Conservation (phyloP, 2,113 vertebrate species). For the Theristicus caerulescens region DNA sequence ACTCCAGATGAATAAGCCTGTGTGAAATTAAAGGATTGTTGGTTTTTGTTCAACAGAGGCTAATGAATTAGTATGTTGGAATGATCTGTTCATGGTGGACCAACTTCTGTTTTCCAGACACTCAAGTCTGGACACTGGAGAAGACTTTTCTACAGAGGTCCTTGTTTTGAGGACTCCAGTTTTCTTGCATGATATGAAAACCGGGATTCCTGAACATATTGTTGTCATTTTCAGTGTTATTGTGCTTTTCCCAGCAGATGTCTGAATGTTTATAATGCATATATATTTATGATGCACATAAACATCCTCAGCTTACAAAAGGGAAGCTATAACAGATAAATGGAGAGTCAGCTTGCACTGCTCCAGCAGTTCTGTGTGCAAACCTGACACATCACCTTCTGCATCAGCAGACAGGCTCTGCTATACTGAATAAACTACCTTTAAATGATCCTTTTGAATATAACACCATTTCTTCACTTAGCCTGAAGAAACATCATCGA, state of each 20-base stretch:
- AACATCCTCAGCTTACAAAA: neutral
- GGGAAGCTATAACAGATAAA: neutral
- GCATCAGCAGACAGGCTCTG: neutral
- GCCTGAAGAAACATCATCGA: neutral
- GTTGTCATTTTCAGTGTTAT: neutral
- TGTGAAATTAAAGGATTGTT: neutral
- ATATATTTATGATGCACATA: neutral
- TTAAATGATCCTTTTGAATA: neutral
- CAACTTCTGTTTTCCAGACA: neutral
- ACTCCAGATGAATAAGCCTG: slow-evolving; percentile 4
- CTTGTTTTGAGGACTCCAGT: neutral
- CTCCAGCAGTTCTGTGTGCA: neutral
- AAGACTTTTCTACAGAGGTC: neutral
- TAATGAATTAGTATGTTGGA: neutral
- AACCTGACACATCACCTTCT: neutral
- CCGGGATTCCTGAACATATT: neutral
- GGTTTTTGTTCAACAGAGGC: neutral
- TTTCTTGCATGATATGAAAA: neutral
- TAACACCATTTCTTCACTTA: neutral
- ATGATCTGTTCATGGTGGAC: neutral
- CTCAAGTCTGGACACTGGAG: neutral
- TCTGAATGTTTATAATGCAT: neutral
- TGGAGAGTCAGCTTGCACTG: neutral
- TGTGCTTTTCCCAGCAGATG: neutral
- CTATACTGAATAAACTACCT: neutral